Conservation (phyloP, 2,888 invertebrate species). For the Chelonus formosanus region DNA sequence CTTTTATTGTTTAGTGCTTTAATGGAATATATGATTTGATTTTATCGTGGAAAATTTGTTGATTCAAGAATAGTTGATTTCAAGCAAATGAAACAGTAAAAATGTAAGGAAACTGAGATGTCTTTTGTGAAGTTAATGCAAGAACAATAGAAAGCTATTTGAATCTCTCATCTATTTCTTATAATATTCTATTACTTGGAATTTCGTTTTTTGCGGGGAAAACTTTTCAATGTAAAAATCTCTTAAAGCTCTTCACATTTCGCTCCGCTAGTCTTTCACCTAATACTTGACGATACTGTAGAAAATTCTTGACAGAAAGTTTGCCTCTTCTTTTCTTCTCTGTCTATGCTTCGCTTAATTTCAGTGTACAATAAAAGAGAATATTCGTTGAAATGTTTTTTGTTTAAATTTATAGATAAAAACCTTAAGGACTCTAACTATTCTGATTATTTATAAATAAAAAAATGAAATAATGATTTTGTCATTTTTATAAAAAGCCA, state of each 20-base stretch:
- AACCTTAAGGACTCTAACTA: neutral
- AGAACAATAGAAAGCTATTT: neutral
- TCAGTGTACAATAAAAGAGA: neutral
- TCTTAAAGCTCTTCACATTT: slow-evolving; percentile 21
- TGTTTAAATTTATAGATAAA: slow-evolving; percentile 1
- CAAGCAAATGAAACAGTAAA: no score
- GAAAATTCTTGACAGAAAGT: slow-evolving; percentile 16
- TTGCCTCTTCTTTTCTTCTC: neutral
- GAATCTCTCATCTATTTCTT: neutral
- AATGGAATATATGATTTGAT: no score
- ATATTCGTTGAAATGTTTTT: slow-evolving; percentile 1
- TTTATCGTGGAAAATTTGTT: no score
- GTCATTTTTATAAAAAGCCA: neutral
- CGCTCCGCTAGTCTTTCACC: slow-evolving; percentile 26
- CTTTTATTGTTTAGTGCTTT: no score
- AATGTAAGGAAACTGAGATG: no score
- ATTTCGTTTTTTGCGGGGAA: neutral
- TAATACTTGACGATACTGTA: slow-evolving; percentile 3
- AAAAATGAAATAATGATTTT: neutral
- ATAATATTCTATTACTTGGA: slow-evolving; percentile 2
- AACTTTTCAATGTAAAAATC: slow-evolving; percentile 15
- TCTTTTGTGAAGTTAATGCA: no score
- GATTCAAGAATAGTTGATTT: no score
- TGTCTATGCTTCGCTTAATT: slow-evolving; percentile 9
- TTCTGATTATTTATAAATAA: neutral